Evolutionary conservation across 2,888 invertebrate species (phyloP).

Genomic region (Drosophila borealis): DNA sequence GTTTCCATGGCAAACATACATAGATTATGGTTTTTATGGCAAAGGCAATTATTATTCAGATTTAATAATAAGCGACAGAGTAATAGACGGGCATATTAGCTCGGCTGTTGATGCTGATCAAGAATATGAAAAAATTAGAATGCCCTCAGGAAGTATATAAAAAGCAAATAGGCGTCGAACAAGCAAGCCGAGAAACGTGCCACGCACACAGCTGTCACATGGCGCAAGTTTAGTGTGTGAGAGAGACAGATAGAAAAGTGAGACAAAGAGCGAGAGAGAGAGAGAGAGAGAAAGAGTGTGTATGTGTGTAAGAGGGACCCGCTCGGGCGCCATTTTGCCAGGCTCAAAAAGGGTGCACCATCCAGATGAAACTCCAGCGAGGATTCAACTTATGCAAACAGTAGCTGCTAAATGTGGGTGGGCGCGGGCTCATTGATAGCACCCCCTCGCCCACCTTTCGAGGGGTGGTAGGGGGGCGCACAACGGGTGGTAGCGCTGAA

Average conservation of each 20-base stretch:
- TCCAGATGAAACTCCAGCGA: constrained; percentile 5
- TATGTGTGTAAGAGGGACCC: too few species aligned
- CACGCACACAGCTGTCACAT: constrained; percentile 19
- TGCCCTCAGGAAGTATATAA: not conserved
- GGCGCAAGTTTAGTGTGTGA: constrained; percentile 30
- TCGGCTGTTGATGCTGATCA: too few species aligned
- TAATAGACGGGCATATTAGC: too few species aligned
- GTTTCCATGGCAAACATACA: too few species aligned
- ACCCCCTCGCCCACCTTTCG: constrained; percentile 2
- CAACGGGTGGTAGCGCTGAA: not conserved
- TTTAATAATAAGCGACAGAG: too few species aligned
- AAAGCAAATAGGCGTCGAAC: constrained; percentile 34
- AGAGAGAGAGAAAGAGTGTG: not conserved
- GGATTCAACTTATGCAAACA: constrained; percentile 49
- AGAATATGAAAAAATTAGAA: too few species aligned
- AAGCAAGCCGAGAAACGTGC: constrained; percentile 24
- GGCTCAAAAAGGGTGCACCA: constrained; percentile 36
- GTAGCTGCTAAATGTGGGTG: constrained; percentile 15
- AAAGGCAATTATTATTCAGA: too few species aligned
- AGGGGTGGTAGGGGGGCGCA: not conserved
- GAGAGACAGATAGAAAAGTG: constrained; percentile 8
- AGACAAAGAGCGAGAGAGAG: not conserved
- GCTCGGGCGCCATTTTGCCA: constrained; percentile 36
- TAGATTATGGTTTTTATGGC: too few species aligned
- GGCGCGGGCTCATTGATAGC: constrained; percentile 40